Evolutionary conservation across 2,797 vertebrate genomes (phyloP).

Genomic region (Pogonophryne albipinna): DNA sequence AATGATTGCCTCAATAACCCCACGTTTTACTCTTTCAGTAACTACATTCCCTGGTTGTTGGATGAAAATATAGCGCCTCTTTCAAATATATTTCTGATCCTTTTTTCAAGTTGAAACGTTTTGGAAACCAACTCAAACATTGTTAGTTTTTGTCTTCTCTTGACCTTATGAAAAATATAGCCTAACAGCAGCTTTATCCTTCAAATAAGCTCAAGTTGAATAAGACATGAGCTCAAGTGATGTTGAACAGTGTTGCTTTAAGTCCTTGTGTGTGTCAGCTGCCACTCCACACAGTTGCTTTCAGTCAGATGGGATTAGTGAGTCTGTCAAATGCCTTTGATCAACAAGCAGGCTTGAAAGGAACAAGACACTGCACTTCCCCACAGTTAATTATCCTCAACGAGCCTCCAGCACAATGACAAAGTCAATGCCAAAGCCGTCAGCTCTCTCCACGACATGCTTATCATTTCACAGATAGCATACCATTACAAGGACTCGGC

Average conservation of each 20-base stretch:
- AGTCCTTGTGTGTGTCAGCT: conserved; percentile 59
- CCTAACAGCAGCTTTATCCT: neutral
- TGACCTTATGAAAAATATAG: neutral
- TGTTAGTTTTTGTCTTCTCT: neutral
- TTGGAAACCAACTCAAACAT: neutral
- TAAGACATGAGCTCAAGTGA: conserved; percentile 27
- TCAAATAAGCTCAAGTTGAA: conserved; percentile 15
- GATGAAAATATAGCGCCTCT: neutral
- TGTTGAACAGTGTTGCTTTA: conserved; percentile 27
- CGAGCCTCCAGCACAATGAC: conserved; percentile 59
- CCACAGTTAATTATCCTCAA: conserved; percentile 66
- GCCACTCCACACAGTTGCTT: conserved; percentile 50
- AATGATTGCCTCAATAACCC: neutral
- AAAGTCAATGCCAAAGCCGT: conserved; percentile 46
- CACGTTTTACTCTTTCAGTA: neutral
- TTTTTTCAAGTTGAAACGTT: neutral
- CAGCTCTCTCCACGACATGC: conserved; percentile 32
- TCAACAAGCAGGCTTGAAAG: conserved; percentile 69
- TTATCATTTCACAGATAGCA: conserved; percentile 53
- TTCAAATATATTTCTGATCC: neutral
- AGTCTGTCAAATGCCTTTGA: conserved; percentile 72
- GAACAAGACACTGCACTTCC: conserved; percentile 64
- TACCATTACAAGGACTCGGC: conserved; percentile 39
- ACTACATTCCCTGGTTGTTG: neutral
- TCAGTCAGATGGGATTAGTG: conserved; percentile 56